Evolutionary conservation across 1,140 invertebrate genomes (phyloP), one percentile per base, ranked within the genome.

Genomic region (Mamestra configurata): DNA sequence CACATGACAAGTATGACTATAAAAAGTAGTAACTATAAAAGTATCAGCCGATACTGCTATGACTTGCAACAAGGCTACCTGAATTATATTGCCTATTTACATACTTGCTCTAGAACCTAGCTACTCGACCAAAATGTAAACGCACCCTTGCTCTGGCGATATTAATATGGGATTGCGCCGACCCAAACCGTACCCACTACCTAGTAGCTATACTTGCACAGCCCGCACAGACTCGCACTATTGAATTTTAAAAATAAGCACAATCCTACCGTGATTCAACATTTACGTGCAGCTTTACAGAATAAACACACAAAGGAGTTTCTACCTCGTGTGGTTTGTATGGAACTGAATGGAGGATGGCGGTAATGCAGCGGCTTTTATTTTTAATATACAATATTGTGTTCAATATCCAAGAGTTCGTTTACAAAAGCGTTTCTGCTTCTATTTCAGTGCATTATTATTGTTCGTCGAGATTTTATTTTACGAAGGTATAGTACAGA

Each of bases 221-320:
- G 59, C 20, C 59, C 27, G 53, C 35, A 61, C 59, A 64, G 24
- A 31, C 57, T 51, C 31, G 59, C 27, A 40, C 35, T 68, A 80
- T 80, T 80, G 64, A 80, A 80, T 80, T 80, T 73, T 70, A 75
- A 80, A 80, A 75, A 75, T 70, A 59, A 59, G 22, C 46, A 53
- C 53, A 40, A 72, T 53, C n/a, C 15, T 46, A 27, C 8, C 37
- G 20, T 71, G 77, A 70, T 79, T 79, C 37, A 66, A 68, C 46
- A 77, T 77, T 68, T 55, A 71, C 49, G 68, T 71, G 68, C 18
- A 43, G 37, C 24, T 35, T 51, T 51, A 51, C 35, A 46, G 15
- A 35, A 7, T 71, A 35, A 53, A 71, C 68, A 2, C 35, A 71
- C 68, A 71, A 71, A 71, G 66, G 46, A 71, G 24, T 35, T 24